These are phyloP conservation scores for Enteromius paludinosus DNA, from an alignment of 2,797 vertebrate species.

Conservation along the genomic window DNA sequence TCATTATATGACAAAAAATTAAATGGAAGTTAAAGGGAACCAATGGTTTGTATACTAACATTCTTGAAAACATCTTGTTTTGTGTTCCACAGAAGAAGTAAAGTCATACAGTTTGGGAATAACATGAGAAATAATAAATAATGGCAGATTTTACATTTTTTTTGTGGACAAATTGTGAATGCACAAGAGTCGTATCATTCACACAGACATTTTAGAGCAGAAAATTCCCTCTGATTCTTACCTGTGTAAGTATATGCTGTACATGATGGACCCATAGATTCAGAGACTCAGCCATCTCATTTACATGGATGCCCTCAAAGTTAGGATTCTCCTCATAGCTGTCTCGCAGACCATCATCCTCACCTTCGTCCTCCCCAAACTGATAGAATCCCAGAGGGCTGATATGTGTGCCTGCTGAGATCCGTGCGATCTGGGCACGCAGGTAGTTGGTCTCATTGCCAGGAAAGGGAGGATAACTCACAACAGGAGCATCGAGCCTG, in stretches of 20 bases:
- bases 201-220: neutral
- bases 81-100: neutral
- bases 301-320: slow-evolving; percentile 85
- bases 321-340: slow-evolving; percentile 86
- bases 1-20: neutral
- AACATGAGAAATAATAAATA: neutral
- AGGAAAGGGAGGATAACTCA: slow-evolving; percentile 91
- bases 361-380: slow-evolving; percentile 86
- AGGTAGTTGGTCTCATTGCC: slow-evolving; percentile 92
- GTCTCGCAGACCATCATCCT: slow-evolving; percentile 76
- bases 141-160: fast-evolving
- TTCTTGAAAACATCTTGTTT: neutral
- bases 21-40: too few relatives aligned
- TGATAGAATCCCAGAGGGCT: slow-evolving; percentile 91
- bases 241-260: slow-evolving; percentile 90
- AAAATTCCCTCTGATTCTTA: slow-evolving; percentile 60
- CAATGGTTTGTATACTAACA: too few relatives aligned
- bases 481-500: slow-evolving; percentile 80
- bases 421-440: slow-evolving; percentile 91
- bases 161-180: neutral
- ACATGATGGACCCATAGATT: slow-evolving; percentile 90
- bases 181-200: neutral
- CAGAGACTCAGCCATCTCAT: slow-evolving; percentile 83
- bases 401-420: slow-evolving; percentile 91
- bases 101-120: neutral